Evolutionary conservation across 2,888 invertebrate genomes (phyloP), one percentile per base, ranked within the genome.

Genomic region (Bembecia ichneumoniformis): DNA sequence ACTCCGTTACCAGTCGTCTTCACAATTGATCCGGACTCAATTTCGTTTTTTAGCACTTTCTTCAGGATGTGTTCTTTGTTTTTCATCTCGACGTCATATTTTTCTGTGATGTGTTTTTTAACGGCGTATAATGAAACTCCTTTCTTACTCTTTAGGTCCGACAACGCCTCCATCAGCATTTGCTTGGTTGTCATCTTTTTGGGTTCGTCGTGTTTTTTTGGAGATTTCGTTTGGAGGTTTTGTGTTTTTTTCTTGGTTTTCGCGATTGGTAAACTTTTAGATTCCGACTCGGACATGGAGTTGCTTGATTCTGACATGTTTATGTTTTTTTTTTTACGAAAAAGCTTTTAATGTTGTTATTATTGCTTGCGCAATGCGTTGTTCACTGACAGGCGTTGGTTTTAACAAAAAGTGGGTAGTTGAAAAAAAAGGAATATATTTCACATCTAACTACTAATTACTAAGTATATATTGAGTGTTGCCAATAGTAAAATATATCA

Each of bases 81-180:
- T 0, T 74, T 71, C 0, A 68, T 66, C 43, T 86, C 68, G 0
- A 78, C 71, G 1, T 65, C 53, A 50, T 70, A 76, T 49, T 69
- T 79, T 14, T 71, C 75, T 1, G 65, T 62, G 3, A 86, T 60
- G 34, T 71, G 74, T 36, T 82, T 84, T 54, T 84, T 86, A 1
- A 86, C 77, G 0, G 86, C 86, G 40, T 82, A 64, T 0, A 82
- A 43, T 0, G 86, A 86, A 0, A 76, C 74, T 0, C 86, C 86
- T 60, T 84, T 86, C 36, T 82, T 60, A 0, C 57, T 65, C 13
- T 76, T 74, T 0, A 82, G 53, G 1, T 74, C 77, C 0, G 36
- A 58, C 0, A 86, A 54, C 0, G 84, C 81, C 48, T 79, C 60
- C 1, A 64, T 57, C 0, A 86, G 65, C 86, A 86, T 86, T 0